Conservation (phyloP, 2,797 vertebrate species). For the Acanthiza pusilla region DNA sequence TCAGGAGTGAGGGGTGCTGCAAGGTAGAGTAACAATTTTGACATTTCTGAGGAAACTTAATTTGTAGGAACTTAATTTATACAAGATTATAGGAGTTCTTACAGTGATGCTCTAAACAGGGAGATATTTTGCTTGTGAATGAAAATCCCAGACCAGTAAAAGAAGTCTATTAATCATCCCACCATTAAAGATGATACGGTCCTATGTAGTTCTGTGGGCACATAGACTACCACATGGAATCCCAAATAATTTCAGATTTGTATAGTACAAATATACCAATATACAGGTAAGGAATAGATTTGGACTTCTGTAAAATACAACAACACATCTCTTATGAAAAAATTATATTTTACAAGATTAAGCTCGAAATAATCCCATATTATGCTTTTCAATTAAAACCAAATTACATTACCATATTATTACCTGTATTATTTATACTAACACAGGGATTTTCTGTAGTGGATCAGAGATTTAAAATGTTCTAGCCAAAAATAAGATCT, state of each 20-base stretch:
- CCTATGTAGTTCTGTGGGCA: not conserved
- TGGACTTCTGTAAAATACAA: not conserved
- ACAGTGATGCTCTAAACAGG: not conserved
- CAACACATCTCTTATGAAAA: not conserved
- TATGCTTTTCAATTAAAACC: not conserved
- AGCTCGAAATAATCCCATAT: not conserved
- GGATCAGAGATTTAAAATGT: not conserved
- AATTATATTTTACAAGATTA: not conserved
- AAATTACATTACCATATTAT: not conserved
- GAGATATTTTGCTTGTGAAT: not conserved
- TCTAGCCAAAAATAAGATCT: not conserved
- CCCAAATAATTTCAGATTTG: not conserved
- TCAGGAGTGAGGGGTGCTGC: not conserved
- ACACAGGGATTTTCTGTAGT: not conserved
- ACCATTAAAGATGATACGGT: fast-evolving
- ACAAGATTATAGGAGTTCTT: not conserved
- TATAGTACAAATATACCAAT: not conserved
- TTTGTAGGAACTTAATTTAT: not conserved
- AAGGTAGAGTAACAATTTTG: not conserved
- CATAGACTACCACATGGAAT: not conserved
- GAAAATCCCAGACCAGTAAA: not conserved
- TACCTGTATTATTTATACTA: not conserved
- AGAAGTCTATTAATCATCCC: not conserved
- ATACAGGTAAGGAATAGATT: not conserved
- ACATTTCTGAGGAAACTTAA: not conserved